Conservation (phyloP, 1,140 invertebrate species). For the Diabrotica virgifera region DNA sequence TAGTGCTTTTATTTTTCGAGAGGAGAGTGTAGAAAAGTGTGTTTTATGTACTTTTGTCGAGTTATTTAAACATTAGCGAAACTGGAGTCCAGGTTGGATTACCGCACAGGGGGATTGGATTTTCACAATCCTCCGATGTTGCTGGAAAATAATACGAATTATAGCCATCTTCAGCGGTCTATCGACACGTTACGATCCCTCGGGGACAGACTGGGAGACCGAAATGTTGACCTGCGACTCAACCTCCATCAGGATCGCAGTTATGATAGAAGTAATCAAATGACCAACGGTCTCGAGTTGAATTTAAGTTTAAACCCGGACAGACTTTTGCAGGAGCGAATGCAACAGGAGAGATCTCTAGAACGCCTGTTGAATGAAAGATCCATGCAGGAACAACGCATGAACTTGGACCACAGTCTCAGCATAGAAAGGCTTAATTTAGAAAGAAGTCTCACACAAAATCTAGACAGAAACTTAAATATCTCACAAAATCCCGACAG, state of each 20-base stretch:
- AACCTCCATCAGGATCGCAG: constrained; percentile 41
- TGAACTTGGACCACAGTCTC: constrained; percentile 43
- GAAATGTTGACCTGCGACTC: constrained; percentile 43
- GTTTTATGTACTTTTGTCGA: constrained; percentile 8
- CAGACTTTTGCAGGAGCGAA: constrained; percentile 31
- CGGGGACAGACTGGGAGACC: constrained; percentile 42
- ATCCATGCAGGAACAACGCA: constrained; percentile 53
- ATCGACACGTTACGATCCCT: constrained; percentile 62
- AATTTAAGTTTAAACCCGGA: constrained; percentile 43
- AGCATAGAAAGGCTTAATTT: constrained; percentile 43
- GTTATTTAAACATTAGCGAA: constrained; percentile 20
- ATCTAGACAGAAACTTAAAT: constrained; percentile 44
- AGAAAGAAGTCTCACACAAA: constrained; percentile 44
- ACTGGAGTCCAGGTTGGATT: constrained; percentile 47
- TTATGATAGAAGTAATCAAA: constrained; percentile 31
- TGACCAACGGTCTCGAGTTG: constrained; percentile 38
- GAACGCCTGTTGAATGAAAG: constrained; percentile 54
- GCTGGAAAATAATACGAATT: constrained; percentile 51
- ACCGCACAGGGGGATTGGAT: constrained; percentile 44
- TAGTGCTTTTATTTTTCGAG: constrained; percentile 16
- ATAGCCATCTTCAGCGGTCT: constrained; percentile 63
- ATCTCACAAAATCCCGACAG: constrained; percentile 30
- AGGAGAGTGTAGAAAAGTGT: constrained; percentile 9
- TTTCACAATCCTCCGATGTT: constrained; percentile 45
- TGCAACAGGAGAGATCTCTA: constrained; percentile 33